Conservation (phyloP, 2,113 vertebrate genomes). For the Raphicerus campestris region DNA sequence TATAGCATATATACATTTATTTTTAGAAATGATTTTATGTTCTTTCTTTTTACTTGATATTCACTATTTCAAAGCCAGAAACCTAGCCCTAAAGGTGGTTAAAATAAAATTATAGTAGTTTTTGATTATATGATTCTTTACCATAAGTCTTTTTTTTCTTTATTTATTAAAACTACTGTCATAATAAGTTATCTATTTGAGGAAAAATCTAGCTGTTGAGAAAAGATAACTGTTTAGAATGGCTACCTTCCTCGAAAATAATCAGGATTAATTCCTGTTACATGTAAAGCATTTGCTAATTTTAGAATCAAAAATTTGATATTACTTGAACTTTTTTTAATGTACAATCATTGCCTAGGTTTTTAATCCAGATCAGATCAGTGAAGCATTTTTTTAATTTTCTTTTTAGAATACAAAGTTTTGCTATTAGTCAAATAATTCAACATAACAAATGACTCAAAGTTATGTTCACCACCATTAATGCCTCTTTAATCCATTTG, state of each 20-base stretch:
- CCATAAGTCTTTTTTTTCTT: slow-evolving; percentile 7
- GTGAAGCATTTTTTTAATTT: not conserved
- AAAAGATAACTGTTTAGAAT: not conserved
- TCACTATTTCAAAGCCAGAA: not conserved
- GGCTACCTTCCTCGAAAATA: not conserved
- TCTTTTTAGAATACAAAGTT: slow-evolving; percentile 1
- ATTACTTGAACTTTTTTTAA: not conserved
- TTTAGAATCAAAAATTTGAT: not conserved
- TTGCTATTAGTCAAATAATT: not conserved
- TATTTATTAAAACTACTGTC: not conserved
- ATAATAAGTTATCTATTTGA: not conserved
- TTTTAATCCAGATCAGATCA: not conserved
- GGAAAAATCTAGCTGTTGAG: not conserved
- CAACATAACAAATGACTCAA: not conserved
- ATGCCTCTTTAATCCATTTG: not conserved
- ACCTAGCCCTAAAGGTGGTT: not conserved
- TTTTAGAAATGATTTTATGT: not conserved
- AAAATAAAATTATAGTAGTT: not conserved
- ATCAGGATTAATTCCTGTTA: not conserved
- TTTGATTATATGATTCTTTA: not conserved
- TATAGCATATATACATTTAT: not conserved
- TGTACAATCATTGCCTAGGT: not conserved
- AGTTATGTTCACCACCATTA: not conserved
- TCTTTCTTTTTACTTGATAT: not conserved
- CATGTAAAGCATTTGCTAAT: not conserved